Base-by-base conservation (phyloP, 1,140 invertebrate species). In the Hylyphantes graminicola region DNA sequence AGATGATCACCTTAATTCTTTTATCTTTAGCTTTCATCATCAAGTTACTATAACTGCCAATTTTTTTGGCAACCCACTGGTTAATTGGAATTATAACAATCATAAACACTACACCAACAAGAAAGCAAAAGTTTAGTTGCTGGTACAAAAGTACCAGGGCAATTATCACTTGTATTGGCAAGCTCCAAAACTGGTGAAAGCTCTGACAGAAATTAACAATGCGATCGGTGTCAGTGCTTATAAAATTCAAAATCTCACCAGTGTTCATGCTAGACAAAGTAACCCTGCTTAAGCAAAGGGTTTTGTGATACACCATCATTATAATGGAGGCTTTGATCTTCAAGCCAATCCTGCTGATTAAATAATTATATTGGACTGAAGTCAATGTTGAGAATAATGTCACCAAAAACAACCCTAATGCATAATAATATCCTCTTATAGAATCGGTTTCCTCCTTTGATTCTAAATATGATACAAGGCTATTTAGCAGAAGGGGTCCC, bases 121-220 rank as follows among this genome's bases (percentile, higher is more conserved):
- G 88, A 89, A 98, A 99, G 6, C 97, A 94, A 55, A 95, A 88
- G 7, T 97, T 97, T 86, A 99, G 93, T 93, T 99, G 96, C 85
- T 91, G 90, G 88, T 96, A 95, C 0, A 98, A 90, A 77, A 97
- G 91, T 89, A 94, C 96, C 51, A 97, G 88, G 13, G 95, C 95
- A 13, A 97, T 93, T 21, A 91, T 91, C 64, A 97, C 89, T 94
- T 97, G 91, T 87, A 99, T 92, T 35, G 97, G 97, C 88, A 99
- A 94, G 90, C 96, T 98, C 97, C 98, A 99, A 86, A 98, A 92
- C 15, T 95, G 93, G 91, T 99, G 98, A 90, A 99, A 98, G 90
- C 96, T 98, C 0, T 95, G 94, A 90, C 96, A 97, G 59, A 97
- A 96, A 90, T 98, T 99, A 0, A 98, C 94, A 86, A 99, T 96